Evolutionary conservation across 2,797 vertebrate genomes (phyloP), one percentile per base, ranked within the genome.

Genomic region (Limosa lapponica): DNA sequence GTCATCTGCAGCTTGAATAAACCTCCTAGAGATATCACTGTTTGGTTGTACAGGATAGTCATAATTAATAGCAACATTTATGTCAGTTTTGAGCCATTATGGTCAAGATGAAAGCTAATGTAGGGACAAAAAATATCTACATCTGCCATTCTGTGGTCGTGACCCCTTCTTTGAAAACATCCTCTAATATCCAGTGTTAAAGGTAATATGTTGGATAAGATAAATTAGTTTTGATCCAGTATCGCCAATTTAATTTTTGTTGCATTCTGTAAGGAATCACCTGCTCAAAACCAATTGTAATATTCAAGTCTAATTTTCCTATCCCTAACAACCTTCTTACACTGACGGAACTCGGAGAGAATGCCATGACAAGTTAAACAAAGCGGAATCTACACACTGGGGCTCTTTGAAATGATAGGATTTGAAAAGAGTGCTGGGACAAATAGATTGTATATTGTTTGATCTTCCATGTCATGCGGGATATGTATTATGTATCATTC

Each of bases 1-100:
- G 80, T 95, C 77, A 93, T 82, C 86, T 84, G 90, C 81, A 93
- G 93, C 92, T 89, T 64, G 66, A 62, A 84, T 93, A 62, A 78
- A 74, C 52, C 74, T 95, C 55, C 64, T 70, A 12, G 64, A 85
- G 64, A 44, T 75, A 51, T 36, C 67, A 13, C 57, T 27, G 49
- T 54, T 75, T 49, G 70, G 37, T 84, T 91, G 46, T 75, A 66
- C 36, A 36, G 66, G 36, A 73, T 75, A 49, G 28, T 16, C 44
- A 44, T 77, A 67, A 84, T 77, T 72, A 87, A 57, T 46, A 79
- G 58, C 27, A 72, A 88, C 32, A n/a, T 90, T 92, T 82, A 16
- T 84, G 73, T 92, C 59, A 51, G 46, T 93, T 96, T 93, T 89
- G 54, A 82, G 64, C 54, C 48, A 18, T 82, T 90, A 44, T 34